Percentiles rank a stretch among this genome's conserved stretches.
Conservation (phyloP, 2,797 vertebrate species). For the Eospalax fontanierii region DNA sequence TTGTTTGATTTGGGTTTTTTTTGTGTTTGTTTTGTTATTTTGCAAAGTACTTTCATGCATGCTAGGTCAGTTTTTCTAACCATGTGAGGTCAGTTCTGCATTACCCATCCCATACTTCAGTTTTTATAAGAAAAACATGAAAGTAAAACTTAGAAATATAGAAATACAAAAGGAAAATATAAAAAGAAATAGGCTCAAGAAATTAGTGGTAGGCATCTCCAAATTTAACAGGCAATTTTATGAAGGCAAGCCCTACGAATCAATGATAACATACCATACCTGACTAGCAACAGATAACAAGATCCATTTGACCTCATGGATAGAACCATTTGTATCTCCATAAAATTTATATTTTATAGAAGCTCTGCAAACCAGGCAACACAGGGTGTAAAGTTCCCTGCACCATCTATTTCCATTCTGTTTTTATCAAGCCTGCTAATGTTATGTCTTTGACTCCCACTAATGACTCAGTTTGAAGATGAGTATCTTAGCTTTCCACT, state of each 20-base stretch:
- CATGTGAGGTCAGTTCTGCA: not conserved
- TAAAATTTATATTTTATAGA: not conserved
- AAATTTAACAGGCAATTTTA: slow-evolving; percentile 32
- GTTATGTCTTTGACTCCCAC: slow-evolving; percentile 12
- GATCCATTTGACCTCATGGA: not conserved
- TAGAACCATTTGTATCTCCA: not conserved
- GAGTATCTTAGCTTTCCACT: not conserved
- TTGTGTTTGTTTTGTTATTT: not conserved
- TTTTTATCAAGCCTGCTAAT: slow-evolving; percentile 23
- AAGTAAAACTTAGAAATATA: too few relatives aligned
- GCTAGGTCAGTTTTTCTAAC: slow-evolving; percentile 53
- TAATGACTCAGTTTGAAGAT: not conserved
- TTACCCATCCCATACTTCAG: not conserved
- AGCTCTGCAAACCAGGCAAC: slow-evolving; percentile 11
- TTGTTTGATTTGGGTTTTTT: not conserved
- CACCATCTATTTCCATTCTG: not conserved
- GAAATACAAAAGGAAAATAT: too few relatives aligned
- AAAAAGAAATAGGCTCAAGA: not conserved
- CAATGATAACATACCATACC: not conserved
- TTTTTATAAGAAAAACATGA: slow-evolving; percentile 20
- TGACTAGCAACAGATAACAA: not conserved
- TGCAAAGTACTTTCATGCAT: not conserved
- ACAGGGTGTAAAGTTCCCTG: not conserved
- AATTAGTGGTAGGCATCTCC: not conserved
- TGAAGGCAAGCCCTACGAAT: not conserved